These are phyloP conservation scores for Molossus molossus DNA, from an alignment of 2,797 vertebrate species.

Conservation along the genomic window DNA sequence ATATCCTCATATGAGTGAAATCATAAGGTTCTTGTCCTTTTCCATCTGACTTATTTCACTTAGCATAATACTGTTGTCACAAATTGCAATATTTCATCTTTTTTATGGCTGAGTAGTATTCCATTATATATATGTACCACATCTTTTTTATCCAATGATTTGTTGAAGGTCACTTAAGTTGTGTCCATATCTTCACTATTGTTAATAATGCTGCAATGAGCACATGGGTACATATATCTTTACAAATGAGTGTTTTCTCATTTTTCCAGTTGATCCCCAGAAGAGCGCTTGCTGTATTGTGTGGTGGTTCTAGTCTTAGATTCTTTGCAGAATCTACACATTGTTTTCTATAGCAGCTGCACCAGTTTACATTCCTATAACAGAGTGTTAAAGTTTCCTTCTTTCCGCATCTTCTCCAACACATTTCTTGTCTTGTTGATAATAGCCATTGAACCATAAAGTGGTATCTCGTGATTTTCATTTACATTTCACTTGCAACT, in stretches of 20 bases:
- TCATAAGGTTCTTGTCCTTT: not conserved
- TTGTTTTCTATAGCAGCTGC: not conserved
- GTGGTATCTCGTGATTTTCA: not conserved
- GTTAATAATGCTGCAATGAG: not conserved
- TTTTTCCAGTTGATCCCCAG: not conserved
- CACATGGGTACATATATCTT: not conserved
- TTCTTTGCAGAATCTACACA: not conserved
- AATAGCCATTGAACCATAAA: not conserved
- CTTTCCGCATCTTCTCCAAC: not conserved
- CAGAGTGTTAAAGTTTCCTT: not conserved
- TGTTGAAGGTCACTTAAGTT: not conserved
- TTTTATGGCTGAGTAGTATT: not conserved
- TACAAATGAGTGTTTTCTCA: not conserved
- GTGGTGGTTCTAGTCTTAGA: not conserved
- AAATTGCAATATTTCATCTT: not conserved
- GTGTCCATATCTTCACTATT: not conserved
- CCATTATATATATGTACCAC: not conserved
- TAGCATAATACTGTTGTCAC: not conserved
- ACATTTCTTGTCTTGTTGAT: not conserved
- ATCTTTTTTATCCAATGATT: not conserved
- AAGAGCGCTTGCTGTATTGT: not conserved
- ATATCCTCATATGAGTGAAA: not conserved
- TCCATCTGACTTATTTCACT: not conserved
- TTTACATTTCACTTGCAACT: too few species aligned
- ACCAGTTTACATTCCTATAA: not conserved